Evolutionary conservation across 1,140 invertebrate genomes (phyloP), one percentile per base, ranked within the genome.

Genomic region (Batillaria attramentaria): DNA sequence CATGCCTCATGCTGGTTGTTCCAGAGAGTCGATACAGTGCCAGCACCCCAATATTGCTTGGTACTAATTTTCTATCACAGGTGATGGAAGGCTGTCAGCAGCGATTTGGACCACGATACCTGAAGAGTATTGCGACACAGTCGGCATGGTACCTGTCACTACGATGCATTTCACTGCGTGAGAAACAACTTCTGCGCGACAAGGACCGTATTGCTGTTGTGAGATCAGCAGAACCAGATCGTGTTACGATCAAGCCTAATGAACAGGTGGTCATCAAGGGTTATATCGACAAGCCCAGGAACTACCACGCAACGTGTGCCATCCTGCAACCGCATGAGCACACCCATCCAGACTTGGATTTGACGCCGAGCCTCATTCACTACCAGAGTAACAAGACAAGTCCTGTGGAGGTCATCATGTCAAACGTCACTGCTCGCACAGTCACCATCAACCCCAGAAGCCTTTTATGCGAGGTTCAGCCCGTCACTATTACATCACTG

Each of bases 61-160:
- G 57, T 6, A 62, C 31, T 18, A 62, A 62, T n/a, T 6, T 62
- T n/a, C 57, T 62, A 5, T 28, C 6, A 28, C 20, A n/a, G 6
- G 8, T 62, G 28, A 62, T 8, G 31, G 13, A 6, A n/a, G n/a
- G 5, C 13, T n/a, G 57, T n/a, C 13, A 28, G 20, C 5, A 18
- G 31, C 6, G 57, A 28, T 6, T 62, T 62, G 6, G 57, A 18
- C 13, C 6, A 28, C 8, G 57, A n/a, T n/a, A 28, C 57, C 31
- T 8, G 57, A 28, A n/a, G 57, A 28, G 57, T 37, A 76, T 79
- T 6, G 46, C 46, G 24, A 31, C 80, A 37, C 28, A 75, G 4
- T 77, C 46, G 8, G 79, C 82, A 20, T 81, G 46, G 50, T 83
- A 79, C 28, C 42, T 83, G 18, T 72, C 77, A 2, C 81, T 83